Percentiles rank a stretch among this genome's conserved stretches.
phyloP scores from a whole-genome alignment of 2,113 vertebrate species.

The Murina feae region DNA sequence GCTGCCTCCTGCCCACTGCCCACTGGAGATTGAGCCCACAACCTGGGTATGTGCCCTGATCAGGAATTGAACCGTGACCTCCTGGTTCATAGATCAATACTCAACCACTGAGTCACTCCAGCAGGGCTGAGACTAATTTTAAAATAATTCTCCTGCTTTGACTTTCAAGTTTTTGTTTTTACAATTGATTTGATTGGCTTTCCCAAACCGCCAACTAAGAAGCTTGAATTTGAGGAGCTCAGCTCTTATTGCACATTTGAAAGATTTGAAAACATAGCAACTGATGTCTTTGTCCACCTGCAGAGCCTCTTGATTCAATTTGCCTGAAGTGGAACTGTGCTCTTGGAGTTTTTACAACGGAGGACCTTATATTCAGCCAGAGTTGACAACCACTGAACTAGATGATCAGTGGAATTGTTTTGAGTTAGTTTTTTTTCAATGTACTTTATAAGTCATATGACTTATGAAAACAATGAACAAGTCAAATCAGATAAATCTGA shows the following conservation, averaged over 20 bases:
- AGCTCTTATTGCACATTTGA: not conserved
- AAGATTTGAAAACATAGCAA: not conserved
- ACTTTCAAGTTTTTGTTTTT: slow-evolving; percentile 22
- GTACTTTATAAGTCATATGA: not conserved
- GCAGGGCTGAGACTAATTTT: not conserved
- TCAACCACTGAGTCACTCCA: no score
- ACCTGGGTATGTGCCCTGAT: no score
- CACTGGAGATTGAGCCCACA: no score
- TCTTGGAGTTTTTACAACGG: not conserved
- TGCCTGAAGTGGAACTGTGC: not conserved
- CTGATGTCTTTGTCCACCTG: not conserved
- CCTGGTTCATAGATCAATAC: no score
- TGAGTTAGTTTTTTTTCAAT: not conserved
- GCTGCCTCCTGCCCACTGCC: no score
- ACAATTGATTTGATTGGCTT: not conserved
- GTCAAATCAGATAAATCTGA: not conserved
- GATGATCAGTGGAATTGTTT: not conserved
- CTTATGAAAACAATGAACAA: not conserved
- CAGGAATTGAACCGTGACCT: no score
- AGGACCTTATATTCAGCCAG: not conserved
- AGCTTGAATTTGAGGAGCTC: not conserved
- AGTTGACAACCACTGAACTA: not conserved
- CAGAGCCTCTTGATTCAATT: not conserved
- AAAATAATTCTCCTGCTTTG: not conserved
- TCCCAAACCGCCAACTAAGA: not conserved